Conservation (phyloP, 2,113 vertebrate genomes). For the Sapajus apella region DNA sequence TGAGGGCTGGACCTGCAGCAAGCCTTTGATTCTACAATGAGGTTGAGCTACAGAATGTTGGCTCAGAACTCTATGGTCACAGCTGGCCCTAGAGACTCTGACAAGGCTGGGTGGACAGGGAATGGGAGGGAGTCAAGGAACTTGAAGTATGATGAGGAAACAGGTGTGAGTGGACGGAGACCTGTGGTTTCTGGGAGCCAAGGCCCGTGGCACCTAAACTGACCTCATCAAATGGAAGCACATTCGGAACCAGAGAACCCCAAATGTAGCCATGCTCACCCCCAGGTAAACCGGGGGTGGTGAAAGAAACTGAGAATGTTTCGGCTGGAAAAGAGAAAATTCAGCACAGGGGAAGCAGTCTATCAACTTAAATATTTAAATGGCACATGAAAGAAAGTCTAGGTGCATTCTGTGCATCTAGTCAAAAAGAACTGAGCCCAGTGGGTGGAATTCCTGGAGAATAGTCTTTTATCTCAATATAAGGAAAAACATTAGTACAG, state of each 20-base stretch:
- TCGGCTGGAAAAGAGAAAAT: background rate
- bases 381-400: background rate
- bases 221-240: background rate
- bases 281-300: background rate
- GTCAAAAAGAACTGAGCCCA: slow-evolving; percentile 24
- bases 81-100: background rate
- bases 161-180: background rate
- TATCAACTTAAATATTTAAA: slow-evolving; percentile 27
- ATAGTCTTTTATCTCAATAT: background rate
- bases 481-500: background rate
- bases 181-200: background rate
- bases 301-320: background rate
- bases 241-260: background rate
- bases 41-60: background rate
- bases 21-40: background rate
- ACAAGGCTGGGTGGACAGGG: background rate
- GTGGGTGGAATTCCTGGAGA: background rate
- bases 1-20: background rate
- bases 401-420: background rate
- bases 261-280: background rate
- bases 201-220: accelerated
- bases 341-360: background rate
- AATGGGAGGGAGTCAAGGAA: background rate
- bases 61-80: background rate
- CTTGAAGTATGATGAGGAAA: background rate